Conservation (phyloP, 2,888 invertebrate genomes). For the Drosophila maculinotata region DNA sequence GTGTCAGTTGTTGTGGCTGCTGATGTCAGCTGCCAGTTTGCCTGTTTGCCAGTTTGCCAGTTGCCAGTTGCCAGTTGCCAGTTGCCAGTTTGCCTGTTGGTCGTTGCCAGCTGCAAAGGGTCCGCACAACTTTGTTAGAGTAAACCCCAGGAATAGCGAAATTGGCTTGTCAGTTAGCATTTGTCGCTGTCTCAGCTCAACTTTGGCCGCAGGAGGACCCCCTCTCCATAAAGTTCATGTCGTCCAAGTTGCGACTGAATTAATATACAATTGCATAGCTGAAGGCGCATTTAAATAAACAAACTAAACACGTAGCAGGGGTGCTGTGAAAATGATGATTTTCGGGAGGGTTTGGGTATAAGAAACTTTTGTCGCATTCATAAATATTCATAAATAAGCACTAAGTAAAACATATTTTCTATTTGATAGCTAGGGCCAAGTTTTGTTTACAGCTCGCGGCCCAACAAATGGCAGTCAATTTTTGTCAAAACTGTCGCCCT, state of each 20-base stretch:
- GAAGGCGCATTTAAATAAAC: slow-evolving; percentile 79
- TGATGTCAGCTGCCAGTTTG: slow-evolving; percentile 53
- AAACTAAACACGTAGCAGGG: slow-evolving; percentile 61
- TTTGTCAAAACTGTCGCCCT: slow-evolving; percentile 65
- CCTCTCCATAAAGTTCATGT: slow-evolving; percentile 30
- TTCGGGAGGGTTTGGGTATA: not conserved
- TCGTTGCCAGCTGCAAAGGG: slow-evolving; percentile 66
- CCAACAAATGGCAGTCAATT: slow-evolving; percentile 71
- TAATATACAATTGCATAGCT: slow-evolving; percentile 80
- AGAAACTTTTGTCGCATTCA: slow-evolving; percentile 76
- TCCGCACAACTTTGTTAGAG: slow-evolving; percentile 47
- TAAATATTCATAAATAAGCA: slow-evolving; percentile 79
- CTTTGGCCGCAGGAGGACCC: slow-evolving; percentile 45
- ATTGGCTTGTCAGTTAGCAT: slow-evolving; percentile 81
- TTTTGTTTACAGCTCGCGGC: slow-evolving; percentile 63
- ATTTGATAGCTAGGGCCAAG: slow-evolving; percentile 74
- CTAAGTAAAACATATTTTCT: slow-evolving; percentile 76
- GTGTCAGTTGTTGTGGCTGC: slow-evolving; percentile 68
- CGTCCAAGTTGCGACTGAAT: slow-evolving; percentile 67
- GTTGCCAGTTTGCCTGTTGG: slow-evolving; percentile 54
- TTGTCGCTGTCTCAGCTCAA: slow-evolving; percentile 71
- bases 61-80: slow-evolving; percentile 55
- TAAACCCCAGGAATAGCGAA: slow-evolving; percentile 60
- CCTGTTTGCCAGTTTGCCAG: slow-evolving; percentile 47
- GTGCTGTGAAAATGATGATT: slow-evolving; percentile 3